A percentile compares a stretch with the other conserved stretches of the same genome.
phyloP scores from a whole-genome alignment of 2,113 vertebrate species.

The Prietella phreatophila region DNA sequence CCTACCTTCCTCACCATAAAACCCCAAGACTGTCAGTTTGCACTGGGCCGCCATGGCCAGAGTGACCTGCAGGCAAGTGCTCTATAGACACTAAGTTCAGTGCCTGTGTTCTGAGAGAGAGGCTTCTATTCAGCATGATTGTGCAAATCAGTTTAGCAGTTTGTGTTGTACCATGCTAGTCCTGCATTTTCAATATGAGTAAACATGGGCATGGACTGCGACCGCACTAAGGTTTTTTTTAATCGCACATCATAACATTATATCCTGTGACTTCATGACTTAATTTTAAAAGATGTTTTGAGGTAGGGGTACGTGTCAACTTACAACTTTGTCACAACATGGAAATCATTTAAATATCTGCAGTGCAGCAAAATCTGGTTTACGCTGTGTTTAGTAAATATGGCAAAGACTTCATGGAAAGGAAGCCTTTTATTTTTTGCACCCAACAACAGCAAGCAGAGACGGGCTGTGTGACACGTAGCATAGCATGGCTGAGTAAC shows the following conservation, averaged over 20 bases:
- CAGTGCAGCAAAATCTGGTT: not conserved
- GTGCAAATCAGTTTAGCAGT: not conserved
- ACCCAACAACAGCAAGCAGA: not conserved
- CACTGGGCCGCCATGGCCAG: conserved; percentile 71
- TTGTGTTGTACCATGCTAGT: not conserved
- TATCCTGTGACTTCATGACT: not conserved
- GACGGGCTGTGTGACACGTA: not conserved
- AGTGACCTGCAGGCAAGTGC: conserved; percentile 84
- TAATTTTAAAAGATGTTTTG: not conserved
- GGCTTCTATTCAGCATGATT: not conserved
- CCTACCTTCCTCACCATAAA: conserved; percentile 86
- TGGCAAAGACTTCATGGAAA: not conserved
- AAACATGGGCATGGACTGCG: not conserved
- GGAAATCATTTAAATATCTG: not conserved
- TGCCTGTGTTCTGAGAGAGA: not conserved
- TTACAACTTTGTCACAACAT: not conserved
- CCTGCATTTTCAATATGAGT: not conserved
- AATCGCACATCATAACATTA: not conserved
- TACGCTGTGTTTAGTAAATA: not conserved
- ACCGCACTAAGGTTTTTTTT: not conserved
- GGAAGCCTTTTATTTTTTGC: not conserved
- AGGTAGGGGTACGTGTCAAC: not conserved
- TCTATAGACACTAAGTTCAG: not conserved
- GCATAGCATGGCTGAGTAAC: not conserved
- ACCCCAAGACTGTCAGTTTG: conserved; percentile 89